phyloP scores from a whole-genome alignment of 2,113 vertebrate genomes.

The Choloepus hoffmanni region DNA sequence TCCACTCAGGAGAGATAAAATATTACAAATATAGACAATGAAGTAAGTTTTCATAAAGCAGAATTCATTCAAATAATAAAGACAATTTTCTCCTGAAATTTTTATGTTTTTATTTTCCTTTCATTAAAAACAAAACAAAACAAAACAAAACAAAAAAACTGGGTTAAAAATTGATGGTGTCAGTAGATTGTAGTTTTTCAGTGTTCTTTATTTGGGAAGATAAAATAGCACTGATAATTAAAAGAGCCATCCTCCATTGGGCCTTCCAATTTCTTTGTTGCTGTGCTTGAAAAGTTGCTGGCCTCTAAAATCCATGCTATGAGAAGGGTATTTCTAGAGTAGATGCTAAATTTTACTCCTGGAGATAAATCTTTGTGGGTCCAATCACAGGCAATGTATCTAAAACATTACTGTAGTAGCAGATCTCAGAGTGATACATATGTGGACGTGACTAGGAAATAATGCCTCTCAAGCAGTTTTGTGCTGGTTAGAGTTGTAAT shows the following conservation, averaged over 20 bases:
- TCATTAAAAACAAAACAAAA: no score
- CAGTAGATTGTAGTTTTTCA: neutral
- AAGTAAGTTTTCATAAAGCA: neutral
- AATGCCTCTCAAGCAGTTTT: constrained; percentile 9
- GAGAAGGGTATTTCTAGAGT: neutral
- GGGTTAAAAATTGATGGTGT: neutral
- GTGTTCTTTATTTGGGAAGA: neutral
- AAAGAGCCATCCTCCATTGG: neutral
- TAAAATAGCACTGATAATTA: neutral
- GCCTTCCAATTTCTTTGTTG: neutral
- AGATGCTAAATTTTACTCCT: neutral
- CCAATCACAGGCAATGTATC: neutral
- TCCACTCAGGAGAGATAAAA: neutral
- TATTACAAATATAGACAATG: neutral
- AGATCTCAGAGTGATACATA: neutral
- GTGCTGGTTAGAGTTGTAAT: constrained; percentile 36
- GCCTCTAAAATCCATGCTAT: neutral
- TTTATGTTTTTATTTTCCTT: no score
- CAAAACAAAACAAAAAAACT: no score
- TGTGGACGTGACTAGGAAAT: neutral
- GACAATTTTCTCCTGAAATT: no score
- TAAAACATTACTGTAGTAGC: neutral
- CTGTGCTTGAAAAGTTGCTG: neutral
- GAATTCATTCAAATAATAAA: neutral
- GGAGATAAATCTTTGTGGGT: neutral